A percentile compares a stretch with the other conserved stretches of the same genome.
These are phyloP conservation scores for Eilema sororculum DNA, from an alignment of 2,888 invertebrate species.

Conservation along the genomic window DNA sequence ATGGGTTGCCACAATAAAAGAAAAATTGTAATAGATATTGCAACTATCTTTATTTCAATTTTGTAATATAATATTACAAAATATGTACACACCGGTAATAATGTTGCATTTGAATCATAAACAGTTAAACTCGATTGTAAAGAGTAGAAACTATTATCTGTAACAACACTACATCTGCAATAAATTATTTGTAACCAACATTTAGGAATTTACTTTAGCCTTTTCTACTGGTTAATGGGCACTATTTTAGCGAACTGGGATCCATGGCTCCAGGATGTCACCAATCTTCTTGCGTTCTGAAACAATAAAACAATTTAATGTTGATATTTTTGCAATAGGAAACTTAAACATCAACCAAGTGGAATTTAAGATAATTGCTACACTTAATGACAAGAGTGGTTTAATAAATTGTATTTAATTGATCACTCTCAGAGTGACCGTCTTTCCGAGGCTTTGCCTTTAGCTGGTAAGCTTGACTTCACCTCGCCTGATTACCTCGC, in stretches of 20 bases:
- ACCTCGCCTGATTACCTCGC: too few species aligned
- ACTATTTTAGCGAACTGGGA: constrained; percentile 88
- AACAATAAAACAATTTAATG: constrained; percentile 52
- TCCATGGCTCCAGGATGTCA: constrained; percentile 89
- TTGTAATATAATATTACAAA: constrained; percentile 9
- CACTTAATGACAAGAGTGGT: background rate
- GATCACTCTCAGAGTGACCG: too few species aligned
- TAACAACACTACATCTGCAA: constrained; percentile 25
- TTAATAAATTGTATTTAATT: too few species aligned
- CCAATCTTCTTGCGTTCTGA: constrained; percentile 88
- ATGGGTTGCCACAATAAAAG: constrained; percentile 37
- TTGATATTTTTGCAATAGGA: too few species aligned
- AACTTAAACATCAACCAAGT: background rate
- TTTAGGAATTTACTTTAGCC: background rate
- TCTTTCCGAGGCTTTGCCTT: too few species aligned
- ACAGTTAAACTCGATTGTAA: background rate
- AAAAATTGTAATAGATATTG: background rate
- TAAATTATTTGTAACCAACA: constrained; percentile 44
- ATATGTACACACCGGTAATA: background rate
- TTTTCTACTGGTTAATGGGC: background rate
- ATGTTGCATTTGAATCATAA: constrained; percentile 4
- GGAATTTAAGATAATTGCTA: background rate
- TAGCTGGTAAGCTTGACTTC: too few species aligned
- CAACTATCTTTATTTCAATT: constrained; percentile 7
- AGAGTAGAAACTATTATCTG: constrained; percentile 5